phyloP scores from a whole-genome alignment of 92 coral and sea anemone genomes.

The Umimayanthus kanabou region DNA sequence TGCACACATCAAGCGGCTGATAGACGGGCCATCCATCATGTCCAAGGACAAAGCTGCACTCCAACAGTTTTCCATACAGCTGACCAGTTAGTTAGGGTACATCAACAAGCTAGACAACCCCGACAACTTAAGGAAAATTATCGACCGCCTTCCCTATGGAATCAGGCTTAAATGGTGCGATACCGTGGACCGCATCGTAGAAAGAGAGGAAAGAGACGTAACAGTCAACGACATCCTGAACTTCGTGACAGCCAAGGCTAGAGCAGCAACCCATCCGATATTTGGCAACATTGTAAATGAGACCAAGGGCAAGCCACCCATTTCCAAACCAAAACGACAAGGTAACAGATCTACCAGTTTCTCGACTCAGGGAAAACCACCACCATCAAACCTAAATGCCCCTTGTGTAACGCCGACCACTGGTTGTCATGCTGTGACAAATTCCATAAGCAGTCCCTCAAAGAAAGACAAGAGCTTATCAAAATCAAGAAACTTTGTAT shows the following conservation, averaged over 20 bases:
- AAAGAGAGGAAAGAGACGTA: slow-evolving; percentile 25
- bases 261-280: slow-evolving; percentile 46
- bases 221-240: slow-evolving; percentile 30
- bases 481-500: slow-evolving; percentile 44
- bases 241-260: slow-evolving; percentile 39
- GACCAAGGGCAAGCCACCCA: not conserved
- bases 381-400: slow-evolving; percentile 38
- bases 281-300: slow-evolving; percentile 24
- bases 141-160: too few species aligned
- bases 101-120: too few species aligned
- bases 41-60: too few species aligned
- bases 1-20: too few species aligned
- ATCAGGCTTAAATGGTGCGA: not conserved
- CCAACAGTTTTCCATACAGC: too few species aligned
- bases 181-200: slow-evolving; percentile 18
- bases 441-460: slow-evolving; percentile 50
- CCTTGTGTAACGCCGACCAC: slow-evolving; percentile 46
- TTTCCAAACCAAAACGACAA: not conserved
- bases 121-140: too few species aligned
- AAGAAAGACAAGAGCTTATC: slow-evolving; percentile 55
- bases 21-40: too few species aligned
- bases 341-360: not conserved
- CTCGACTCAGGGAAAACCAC: slow-evolving; percentile 20
- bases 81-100: too few species aligned
- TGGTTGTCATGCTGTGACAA: slow-evolving; percentile 58